Evolutionary conservation across 2,113 vertebrate genomes (phyloP), one percentile per base, ranked within the genome.

Genomic region (Sander vitreus): DNA sequence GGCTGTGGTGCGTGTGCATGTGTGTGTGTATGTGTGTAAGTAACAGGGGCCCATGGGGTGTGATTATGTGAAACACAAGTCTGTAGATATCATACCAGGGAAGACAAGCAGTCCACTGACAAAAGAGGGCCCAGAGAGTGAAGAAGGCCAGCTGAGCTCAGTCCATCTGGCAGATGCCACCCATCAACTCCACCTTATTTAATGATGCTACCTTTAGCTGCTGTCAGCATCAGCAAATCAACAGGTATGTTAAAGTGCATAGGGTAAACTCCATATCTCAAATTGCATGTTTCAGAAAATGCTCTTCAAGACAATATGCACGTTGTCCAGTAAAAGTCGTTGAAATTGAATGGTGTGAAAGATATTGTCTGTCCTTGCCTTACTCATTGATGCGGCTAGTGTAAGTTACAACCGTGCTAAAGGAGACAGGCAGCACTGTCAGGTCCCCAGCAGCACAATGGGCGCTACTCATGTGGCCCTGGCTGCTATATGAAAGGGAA

Each of bases 401-500:
- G 80, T 93, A 84, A 92, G 88, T 91, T 93, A 91, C 87, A 92
- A 69, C 83, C 55, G 18, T 39, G 81, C 78, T 79, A 82, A 81
- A 84, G 76, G 73, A 84, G 86, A 91, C 83, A 81, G 81, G 82
- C 89, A 66, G 84, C 64, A 36, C 80, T 76, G 89, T 88, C 90
- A 88, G 89, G 87, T 85, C 87, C 88, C 72, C 77, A 73, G 86
- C 85, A 90, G 78, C 88, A 94, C 91, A 93, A 92, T 91, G 90
- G 88, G 55, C 14, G 58, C 92, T 84, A 88, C 91, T 93, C 91
- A 93, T 93, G 86, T 93, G 90, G 88, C 85, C 78, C 80, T 86
- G 90, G 88, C 89, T 82, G 75, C 72, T 73, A 86, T 86, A 92
- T 91, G 86, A 93, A 91, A 92, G 88, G 85, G 92, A 93, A 94